phyloP scores from a whole-genome alignment of 1,140 invertebrate species.

The Cydia splendana region DNA sequence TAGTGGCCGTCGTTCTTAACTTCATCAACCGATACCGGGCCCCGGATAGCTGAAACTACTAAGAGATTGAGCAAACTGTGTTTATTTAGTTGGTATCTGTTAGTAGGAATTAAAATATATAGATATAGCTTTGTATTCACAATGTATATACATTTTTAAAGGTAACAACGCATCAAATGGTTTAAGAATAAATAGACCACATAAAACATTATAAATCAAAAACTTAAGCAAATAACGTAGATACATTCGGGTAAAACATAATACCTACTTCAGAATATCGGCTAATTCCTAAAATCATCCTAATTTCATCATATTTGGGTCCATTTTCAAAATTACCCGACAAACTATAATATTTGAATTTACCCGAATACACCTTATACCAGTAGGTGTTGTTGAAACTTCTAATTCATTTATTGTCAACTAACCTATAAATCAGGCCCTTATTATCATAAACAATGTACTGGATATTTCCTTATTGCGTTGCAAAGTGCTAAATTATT shows the following conservation, averaged over 20 bases:
- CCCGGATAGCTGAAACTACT: conserved; percentile 15
- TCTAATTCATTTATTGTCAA: conserved; percentile 32
- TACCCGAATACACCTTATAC: background rate
- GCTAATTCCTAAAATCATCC: no score
- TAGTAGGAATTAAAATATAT: background rate
- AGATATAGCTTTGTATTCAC: background rate
- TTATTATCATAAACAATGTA: conserved; percentile 32
- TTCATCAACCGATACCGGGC: conserved; percentile 60
- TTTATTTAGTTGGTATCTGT: conserved; percentile 10
- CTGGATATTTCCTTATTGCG: conserved; percentile 26
- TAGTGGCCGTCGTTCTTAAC: conserved; percentile 59
- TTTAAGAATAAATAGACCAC: no score
- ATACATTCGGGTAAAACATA: no score
- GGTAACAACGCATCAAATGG: background rate
- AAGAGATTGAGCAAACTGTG: background rate
- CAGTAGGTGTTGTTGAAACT: conserved; percentile 10
- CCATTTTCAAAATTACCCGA: background rate
- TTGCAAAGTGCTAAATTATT: conserved; percentile 29
- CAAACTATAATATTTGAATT: background rate
- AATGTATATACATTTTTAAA: background rate
- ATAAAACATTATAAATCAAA: no score
- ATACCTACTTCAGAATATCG: no score
- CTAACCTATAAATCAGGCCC: conserved; percentile 23
- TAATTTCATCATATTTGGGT: no score
- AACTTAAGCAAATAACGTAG: no score